A percentile compares a stretch with the other conserved stretches of the same genome.
phyloP scores from a whole-genome alignment of 2,113 vertebrate species.

The Rhea americana region DNA sequence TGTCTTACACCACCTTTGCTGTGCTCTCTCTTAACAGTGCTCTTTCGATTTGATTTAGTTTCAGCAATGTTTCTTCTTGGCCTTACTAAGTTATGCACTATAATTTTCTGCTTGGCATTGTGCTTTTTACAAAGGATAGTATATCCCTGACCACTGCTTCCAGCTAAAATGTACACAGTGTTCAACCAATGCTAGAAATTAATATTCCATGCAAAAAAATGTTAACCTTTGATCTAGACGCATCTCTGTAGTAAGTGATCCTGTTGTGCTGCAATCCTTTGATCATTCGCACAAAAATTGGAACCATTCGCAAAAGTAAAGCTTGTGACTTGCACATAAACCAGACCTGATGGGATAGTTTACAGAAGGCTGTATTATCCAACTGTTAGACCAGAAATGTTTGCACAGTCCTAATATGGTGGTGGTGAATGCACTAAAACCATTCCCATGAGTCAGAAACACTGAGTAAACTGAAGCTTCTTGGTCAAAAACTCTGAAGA shows the following conservation, averaged over 20 bases:
- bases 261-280: slow-evolving; percentile 52
- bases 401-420: background rate
- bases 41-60: background rate
- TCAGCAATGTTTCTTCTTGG: background rate
- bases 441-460: background rate
- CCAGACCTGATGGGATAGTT: slow-evolving; percentile 37
- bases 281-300: slow-evolving; percentile 65
- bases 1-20: background rate
- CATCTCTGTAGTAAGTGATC: slow-evolving; percentile 56
- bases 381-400: background rate
- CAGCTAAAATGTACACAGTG: background rate
- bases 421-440: background rate
- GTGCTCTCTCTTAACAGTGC: background rate
- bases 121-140: background rate
- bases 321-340: slow-evolving; percentile 49
- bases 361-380: background rate
- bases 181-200: slow-evolving; percentile 29
- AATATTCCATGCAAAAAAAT: slow-evolving; percentile 61
- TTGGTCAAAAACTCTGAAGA: background rate
- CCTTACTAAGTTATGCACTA: background rate
- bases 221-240: slow-evolving; percentile 68
- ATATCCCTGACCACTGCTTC: background rate
- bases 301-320: slow-evolving; percentile 67
- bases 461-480: background rate
- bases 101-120: background rate